Percentiles rank a stretch among this genome's conserved stretches.
phyloP scores from a whole-genome alignment of 2,113 vertebrate genomes.

The Saimiri boliviensis region DNA sequence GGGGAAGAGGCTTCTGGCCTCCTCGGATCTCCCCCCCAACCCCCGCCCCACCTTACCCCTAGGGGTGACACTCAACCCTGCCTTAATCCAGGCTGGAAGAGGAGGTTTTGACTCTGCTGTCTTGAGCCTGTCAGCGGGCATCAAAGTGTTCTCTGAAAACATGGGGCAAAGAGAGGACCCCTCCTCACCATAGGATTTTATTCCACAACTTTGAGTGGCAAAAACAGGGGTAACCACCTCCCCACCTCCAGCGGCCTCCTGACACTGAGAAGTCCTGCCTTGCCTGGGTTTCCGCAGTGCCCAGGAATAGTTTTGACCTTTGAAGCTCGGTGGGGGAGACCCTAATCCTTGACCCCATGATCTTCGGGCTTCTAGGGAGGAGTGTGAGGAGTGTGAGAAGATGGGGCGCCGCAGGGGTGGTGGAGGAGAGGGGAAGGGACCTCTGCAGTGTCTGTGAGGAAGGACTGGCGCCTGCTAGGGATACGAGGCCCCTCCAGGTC shows the following conservation, averaged over 20 bases:
- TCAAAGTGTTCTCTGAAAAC: conserved; percentile 34
- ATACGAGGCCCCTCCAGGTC: conserved; percentile 64
- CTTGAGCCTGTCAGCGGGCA: background rate
- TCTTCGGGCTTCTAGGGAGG: conserved; percentile 25
- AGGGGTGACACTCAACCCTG: background rate
- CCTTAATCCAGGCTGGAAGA: background rate
- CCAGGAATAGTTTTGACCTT: conserved; percentile 71
- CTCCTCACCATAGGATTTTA: background rate
- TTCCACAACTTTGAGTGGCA: background rate
- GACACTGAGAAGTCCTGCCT: background rate
- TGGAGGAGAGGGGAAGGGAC: background rate
- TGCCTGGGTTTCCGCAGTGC: conserved; percentile 1
- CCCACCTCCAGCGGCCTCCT: background rate
- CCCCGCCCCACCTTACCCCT: background rate
- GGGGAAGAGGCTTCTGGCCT: background rate
- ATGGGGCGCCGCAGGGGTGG: background rate
- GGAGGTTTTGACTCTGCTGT: background rate
- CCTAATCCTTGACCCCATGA: conserved; percentile 42
- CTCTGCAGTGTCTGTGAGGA: conserved; percentile 8
- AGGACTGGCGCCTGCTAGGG: conserved; percentile 53
- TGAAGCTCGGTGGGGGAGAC: conserved; percentile 52
- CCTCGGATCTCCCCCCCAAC: background rate
- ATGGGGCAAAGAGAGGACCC: background rate
- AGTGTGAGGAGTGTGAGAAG: background rate
- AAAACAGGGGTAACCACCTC: background rate